Conservation (phyloP, 1,140 invertebrate genomes). For the Drosophila ironensis region DNA sequence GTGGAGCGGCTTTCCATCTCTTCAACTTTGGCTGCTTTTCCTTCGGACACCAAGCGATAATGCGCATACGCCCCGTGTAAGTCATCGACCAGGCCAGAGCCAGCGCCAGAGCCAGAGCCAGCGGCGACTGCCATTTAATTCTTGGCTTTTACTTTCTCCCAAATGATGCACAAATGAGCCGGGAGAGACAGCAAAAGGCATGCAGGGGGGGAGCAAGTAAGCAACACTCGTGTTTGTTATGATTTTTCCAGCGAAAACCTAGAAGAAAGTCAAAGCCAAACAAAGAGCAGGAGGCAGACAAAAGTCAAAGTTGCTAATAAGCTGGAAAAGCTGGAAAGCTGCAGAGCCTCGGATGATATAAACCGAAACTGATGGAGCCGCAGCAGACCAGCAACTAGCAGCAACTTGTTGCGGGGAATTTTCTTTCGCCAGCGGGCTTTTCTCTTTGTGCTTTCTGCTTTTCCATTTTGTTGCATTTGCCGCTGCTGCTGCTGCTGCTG, state of each 20-base stretch:
- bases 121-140: constrained; percentile 59
- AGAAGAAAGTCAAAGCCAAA: constrained; percentile 60
- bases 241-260: constrained; percentile 62
- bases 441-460: constrained; percentile 60
- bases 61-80: constrained; percentile 75
- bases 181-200: constrained; percentile 28
- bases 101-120: constrained; percentile 11
- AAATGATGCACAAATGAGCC: constrained; percentile 76
- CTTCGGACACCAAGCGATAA: constrained; percentile 44
- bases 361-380: constrained; percentile 41
- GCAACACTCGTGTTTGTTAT: constrained; percentile 57
- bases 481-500: background rate
- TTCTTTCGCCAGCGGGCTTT: constrained; percentile 48
- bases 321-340: constrained; percentile 49
- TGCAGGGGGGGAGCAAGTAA: constrained; percentile 24
- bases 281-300: constrained; percentile 3
- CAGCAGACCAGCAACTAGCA: background rate
- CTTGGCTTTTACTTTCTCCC: constrained; percentile 79
- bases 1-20: constrained; percentile 50
- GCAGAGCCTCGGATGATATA: constrained; percentile 38
- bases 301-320: constrained; percentile 69
- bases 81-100: constrained; percentile 65
- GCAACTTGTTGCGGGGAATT: constrained; percentile 49
- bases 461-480: constrained; percentile 43
- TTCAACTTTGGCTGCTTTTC: constrained; percentile 65